These are phyloP conservation scores for Tenthredo amoena DNA, from an alignment of 2,888 invertebrate species.

Conservation along the genomic window DNA sequence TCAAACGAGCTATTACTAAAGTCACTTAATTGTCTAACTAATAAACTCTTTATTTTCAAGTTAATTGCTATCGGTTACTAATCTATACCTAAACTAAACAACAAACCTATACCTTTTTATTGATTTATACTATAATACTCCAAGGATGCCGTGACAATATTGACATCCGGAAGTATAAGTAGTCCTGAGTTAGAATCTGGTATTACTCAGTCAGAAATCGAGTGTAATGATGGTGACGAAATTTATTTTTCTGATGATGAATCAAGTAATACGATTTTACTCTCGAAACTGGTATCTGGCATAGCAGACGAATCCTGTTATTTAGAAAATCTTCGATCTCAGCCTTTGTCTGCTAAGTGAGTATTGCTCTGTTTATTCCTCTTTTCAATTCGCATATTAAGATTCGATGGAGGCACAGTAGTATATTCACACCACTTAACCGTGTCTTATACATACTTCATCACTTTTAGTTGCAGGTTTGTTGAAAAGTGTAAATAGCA, in stretches of 20 bases:
- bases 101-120: background rate
- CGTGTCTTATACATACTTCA: background rate
- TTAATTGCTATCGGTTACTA: too few relatives aligned
- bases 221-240: constrained; percentile 26
- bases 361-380: background rate
- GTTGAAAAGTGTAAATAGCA: background rate
- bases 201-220: background rate
- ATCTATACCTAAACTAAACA: too few relatives aligned
- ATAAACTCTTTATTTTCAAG: too few relatives aligned
- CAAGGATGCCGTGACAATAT: constrained; percentile 41
- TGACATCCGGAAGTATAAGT: constrained; percentile 31
- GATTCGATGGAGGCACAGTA: background rate
- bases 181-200: background rate
- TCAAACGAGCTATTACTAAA: too few relatives aligned
- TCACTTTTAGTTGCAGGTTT: background rate
- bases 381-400: background rate
- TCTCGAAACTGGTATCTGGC: constrained; percentile 20
- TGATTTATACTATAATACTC: background rate
- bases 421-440: background rate
- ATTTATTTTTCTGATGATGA: constrained; percentile 45
- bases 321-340: constrained; percentile 32
- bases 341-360: constrained; percentile 32
- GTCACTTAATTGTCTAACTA: too few relatives aligned
- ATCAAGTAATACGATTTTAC: constrained; percentile 32
- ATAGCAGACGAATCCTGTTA: background rate